phyloP scores from a whole-genome alignment of 1,140 invertebrate species.

The Temnothorax longispinosus region DNA sequence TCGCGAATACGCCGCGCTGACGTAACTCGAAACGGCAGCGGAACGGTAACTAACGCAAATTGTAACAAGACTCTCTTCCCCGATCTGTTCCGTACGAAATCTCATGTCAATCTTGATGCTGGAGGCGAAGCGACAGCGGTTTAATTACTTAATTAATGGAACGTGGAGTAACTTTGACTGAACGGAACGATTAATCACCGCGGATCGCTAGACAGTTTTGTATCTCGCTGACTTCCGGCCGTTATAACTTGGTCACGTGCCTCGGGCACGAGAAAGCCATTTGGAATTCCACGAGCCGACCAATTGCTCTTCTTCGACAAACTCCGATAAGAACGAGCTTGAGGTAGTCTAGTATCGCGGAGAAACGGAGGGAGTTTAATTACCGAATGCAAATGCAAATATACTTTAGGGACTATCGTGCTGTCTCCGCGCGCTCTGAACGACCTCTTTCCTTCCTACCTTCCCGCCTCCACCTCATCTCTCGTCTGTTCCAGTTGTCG shows the following conservation, averaged over 20 bases:
- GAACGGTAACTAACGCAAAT: constrained; percentile 13
- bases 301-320: constrained; percentile 72
- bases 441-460: constrained; percentile 35
- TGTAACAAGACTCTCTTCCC: constrained; percentile 30
- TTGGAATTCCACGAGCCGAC: constrained; percentile 62
- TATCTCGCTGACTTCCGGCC: constrained; percentile 59
- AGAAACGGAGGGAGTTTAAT: constrained; percentile 77
- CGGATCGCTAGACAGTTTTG: constrained; percentile 39
- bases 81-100: constrained; percentile 43
- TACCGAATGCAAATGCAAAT: constrained; percentile 82
- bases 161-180: constrained; percentile 38
- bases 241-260: constrained; percentile 63
- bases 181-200: constrained; percentile 68
- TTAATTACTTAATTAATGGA: constrained; percentile 72
- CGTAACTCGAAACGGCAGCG: neutral
- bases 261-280: constrained; percentile 43
- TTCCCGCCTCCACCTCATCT: neutral
- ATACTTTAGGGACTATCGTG: constrained; percentile 76
- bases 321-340: constrained; percentile 76
- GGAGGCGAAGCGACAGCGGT: constrained; percentile 44
- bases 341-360: constrained; percentile 62
- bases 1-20: neutral
- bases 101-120: constrained; percentile 51
- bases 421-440: constrained; percentile 65
- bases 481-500: constrained; percentile 9